A percentile compares a stretch with the other conserved stretches of the same genome.
phyloP scores from a whole-genome alignment of 2,797 vertebrate species.

The Crypturellus tataupa region DNA sequence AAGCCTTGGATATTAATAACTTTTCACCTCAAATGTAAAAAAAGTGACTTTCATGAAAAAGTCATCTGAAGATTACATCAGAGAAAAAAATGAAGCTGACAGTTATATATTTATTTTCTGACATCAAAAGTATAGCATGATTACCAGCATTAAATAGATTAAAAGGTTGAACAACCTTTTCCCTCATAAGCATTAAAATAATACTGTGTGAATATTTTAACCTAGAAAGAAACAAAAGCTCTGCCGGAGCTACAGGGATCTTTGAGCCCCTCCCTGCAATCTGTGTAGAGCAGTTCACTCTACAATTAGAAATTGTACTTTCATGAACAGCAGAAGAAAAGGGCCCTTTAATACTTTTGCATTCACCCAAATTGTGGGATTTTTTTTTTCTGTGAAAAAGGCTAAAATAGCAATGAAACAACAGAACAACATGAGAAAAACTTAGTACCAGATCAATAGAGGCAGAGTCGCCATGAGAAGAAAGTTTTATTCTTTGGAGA shows the following conservation, averaged over 20 bases:
- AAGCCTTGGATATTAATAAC: neutral
- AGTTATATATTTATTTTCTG: neutral
- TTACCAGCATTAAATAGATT: neutral
- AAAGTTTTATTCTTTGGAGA: neutral
- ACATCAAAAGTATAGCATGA: neutral
- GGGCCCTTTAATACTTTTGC: neutral
- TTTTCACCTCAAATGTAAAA: neutral
- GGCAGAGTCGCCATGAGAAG: neutral
- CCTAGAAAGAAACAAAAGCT: neutral
- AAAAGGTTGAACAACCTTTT: neutral
- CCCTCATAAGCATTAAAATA: neutral
- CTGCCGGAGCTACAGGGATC: neutral
- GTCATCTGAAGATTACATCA: neutral
- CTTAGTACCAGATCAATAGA: neutral
- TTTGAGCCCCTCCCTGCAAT: neutral
- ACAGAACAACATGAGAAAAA: rapidly evolving
- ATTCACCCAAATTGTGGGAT: neutral
- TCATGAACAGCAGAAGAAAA: rapidly evolving
- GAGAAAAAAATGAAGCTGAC: neutral
- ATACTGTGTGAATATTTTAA: neutral
- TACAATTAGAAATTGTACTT: neutral
- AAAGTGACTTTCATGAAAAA: neutral
- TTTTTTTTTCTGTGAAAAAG: neutral
- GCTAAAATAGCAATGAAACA: neutral
- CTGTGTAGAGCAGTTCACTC: neutral